Base-by-base conservation (phyloP, 2,888 invertebrate genomes). In the Philaethria dido region DNA sequence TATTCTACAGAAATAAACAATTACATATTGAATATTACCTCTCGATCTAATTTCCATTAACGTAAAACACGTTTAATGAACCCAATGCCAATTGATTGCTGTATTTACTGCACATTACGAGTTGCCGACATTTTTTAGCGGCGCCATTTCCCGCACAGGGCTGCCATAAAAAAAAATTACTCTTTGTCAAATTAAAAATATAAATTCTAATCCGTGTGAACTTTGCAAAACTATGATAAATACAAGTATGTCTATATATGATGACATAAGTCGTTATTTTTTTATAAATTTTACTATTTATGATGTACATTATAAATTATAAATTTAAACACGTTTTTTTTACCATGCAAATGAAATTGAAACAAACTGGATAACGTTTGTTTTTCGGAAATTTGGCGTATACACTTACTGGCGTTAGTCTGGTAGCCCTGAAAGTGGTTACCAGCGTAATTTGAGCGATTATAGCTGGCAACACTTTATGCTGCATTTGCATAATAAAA, bases 401-500 rank as follows among this genome's bases (percentile, higher is more conserved):
- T 25, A 25, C 13, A 3, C 2, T 8, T n/a, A 1, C 3, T 16
- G 8, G 6, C 14, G 1, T 39, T 20, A 6, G 5, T 14, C 18
- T 45, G 44, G 60, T 47, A 60, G 33, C 60, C 60, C 60, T 60
- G 45, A 29, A 5, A 45, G 29, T 60, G 45, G 44, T 20, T 29
- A 45, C 20, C 60, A 33, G 18, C 33, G 80, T 82, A 80, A 85
- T 88, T 86, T 84, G 80, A 87, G 79, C 85, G 84, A 90, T 92
- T 89, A 89, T 83, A 80, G 81, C 86, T 80, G 83, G 87, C 87
- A 90, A 91, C 92, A 92, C 91, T 89, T 92, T 89, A 91, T 82
- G 80, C 84, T 74, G 77, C 85, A 91, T 92, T 92, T 92, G 90
- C 92, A 91, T 92, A 92, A 92, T 92, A 88, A 89, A 92, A 92